Evolutionary conservation across 2,797 vertebrate genomes (phyloP), one percentile per base, ranked within the genome.

Genomic region (Perodicticus potto): DNA sequence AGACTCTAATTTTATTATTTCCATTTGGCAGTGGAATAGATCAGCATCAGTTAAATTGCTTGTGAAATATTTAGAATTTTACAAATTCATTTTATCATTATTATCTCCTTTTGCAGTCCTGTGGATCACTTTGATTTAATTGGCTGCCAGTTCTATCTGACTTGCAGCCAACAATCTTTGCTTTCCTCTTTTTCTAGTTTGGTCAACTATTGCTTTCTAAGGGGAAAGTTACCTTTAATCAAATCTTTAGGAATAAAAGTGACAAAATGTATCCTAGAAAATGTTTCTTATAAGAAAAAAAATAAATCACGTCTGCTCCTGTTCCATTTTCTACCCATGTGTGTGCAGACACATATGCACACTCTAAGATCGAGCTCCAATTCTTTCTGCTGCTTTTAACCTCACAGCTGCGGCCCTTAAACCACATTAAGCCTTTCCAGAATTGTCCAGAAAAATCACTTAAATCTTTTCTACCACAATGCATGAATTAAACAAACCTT

Each of bases 61-160:
- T 69, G 7, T 40, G 63, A 95, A 80, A 19, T 53, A 3, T 23
- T 73, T 32, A 53, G 57, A 81, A 89, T 67, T 80, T 89, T 19
- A 55, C 55, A 76, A 4, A 37, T 73, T 14, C 17, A 13, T 59
- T 81, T 87, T 22, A 17, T 63, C 12, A 32, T 29, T 22, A 63
- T 53, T 19, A 13, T n/a, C 8, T 40, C 53, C 45, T 61, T 67
- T 40, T 69, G 40, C 40, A 29, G 14, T 63, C 12, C 7, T n/a
- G 1, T 73, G 9, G n/a, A 37, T 78, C 45, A 23, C 32, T 89
- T 57, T 59, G 53, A 45, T 88, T 84, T 84, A 91, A 59, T 25
- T 74, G 11, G 11, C 19, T 69, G 6, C 13, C 76, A 2, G 0
- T 84, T 83, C 27, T 61, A 86, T 82, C 70, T 45, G 16, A 81